phyloP scores from a whole-genome alignment of 2,888 invertebrate species.

The Koerneria pararmatus region DNA sequence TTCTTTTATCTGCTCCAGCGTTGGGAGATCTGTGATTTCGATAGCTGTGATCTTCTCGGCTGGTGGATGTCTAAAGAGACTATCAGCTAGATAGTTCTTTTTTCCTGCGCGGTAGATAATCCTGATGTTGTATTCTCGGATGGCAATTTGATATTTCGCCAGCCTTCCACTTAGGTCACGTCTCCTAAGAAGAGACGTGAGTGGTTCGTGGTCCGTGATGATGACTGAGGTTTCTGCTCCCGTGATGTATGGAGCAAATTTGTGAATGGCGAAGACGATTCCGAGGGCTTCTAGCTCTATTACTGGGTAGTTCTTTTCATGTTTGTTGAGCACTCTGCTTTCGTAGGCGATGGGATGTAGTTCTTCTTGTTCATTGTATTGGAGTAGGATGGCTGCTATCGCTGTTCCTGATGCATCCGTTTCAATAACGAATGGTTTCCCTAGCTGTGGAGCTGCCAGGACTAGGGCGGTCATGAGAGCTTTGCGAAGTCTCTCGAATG shows the following conservation, averaged over 20 bases:
- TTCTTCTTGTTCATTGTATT: constrained; percentile 19
- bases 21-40: not conserved
- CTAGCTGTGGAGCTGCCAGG: constrained; percentile 20
- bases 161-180: constrained; percentile 27
- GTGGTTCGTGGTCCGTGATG: constrained; percentile 28
- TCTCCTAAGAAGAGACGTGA: constrained; percentile 21
- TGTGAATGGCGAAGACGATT: constrained; percentile 21
- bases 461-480: constrained; percentile 21
- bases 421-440: constrained; percentile 26
- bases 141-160: constrained; percentile 27
- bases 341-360: constrained; percentile 28
- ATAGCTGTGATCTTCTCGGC: not conserved
- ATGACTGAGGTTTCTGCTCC: constrained; percentile 23
- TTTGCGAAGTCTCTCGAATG: constrained; percentile 24
- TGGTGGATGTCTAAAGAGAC: constrained; percentile 29
- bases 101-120: constrained; percentile 34
- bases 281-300: constrained; percentile 30
- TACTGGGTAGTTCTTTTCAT: constrained; percentile 25
- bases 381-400: constrained; percentile 27
- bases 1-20: not conserved
- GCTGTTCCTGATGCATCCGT: constrained; percentile 26
- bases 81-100: constrained; percentile 31
- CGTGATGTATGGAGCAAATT: constrained; percentile 27
- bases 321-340: constrained; percentile 15
- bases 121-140: constrained; percentile 29